Percentiles rank a stretch among this genome's conserved stretches.
Evolutionary conservation across 2,113 vertebrate genomes (phyloP).

Genomic region (Aplodontia rufa): DNA sequence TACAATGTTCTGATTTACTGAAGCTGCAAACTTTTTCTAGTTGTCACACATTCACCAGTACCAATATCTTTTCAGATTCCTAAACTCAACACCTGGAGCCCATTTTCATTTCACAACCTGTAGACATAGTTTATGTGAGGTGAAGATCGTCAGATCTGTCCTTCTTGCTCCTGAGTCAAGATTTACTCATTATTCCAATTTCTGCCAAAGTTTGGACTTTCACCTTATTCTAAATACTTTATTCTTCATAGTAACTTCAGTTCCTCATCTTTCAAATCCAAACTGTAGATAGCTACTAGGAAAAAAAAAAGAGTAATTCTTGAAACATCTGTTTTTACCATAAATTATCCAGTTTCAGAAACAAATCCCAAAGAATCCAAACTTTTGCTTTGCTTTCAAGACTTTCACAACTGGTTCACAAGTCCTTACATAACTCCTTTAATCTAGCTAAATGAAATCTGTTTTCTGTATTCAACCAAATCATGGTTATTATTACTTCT

Average conservation of each 20-base stretch:
- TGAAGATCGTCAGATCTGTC: background rate
- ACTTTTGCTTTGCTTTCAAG: conserved; percentile 10
- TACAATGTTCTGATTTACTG: background rate
- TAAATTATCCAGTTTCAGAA: background rate
- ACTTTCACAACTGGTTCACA: background rate
- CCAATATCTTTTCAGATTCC: background rate
- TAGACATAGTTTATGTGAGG: background rate
- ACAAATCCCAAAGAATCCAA: background rate
- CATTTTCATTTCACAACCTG: background rate
- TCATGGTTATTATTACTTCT: background rate
- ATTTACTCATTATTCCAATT: background rate
- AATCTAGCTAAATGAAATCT: background rate
- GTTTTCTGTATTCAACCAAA: background rate
- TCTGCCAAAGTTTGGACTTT: background rate
- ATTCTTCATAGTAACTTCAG: background rate
- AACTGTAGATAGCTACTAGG: background rate
- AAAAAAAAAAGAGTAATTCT: background rate
- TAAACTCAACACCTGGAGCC: background rate
- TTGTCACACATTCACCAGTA: background rate
- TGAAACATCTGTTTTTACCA: background rate
- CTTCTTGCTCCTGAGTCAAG: background rate
- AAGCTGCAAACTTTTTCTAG: background rate
- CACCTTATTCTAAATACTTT: background rate
- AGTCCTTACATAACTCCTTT: background rate
- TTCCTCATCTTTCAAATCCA: background rate